Base-by-base conservation (phyloP, 2,888 invertebrate genomes). In the Lordiphosa andalusiaca region DNA sequence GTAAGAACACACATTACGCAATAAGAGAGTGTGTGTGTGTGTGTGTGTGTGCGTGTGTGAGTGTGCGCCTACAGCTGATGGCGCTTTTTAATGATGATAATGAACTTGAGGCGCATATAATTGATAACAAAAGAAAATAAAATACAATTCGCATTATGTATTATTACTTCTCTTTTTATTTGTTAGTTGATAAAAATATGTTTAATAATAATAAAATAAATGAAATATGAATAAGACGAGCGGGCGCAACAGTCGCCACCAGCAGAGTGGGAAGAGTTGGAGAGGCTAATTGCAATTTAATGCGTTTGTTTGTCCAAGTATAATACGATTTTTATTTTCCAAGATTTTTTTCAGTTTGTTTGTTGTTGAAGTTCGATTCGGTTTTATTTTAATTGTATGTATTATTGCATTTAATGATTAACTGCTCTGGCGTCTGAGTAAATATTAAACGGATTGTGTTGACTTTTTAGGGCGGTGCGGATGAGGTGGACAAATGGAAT, bases 121-220 rank as follows among this genome's bases (percentile, higher is more conserved):
- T 68, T 76, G 78, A 83, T 76, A 76, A 83, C 64, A 73, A 76
- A 73, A 69, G 69, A 53, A 64, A 76, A 73, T 69, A 54, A 69
- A 65, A 61, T 51, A 33, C 16, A 33, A 30, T 30, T 30, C 30
- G 48, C 51, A 68, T 72, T 59, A 55, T 67, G 30, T 53, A 40
- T 49, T 51, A 51, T 55, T 42, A 40, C 47, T 60, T 40, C 49
- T 54, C 39, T 53, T 50, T 65, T 50, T 63, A 52, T 57, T 58
- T 53, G 53, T 67, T 52, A 63, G 67, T 53, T 63, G 41, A 61
- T 64, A 56, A 47, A 36, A 47, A 36, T 47, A 47, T 44, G 30
- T 55, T 50, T 63, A 55, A 63, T 68, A 73, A 66, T 71, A 67
- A 64, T 72, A 61, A 61, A 19, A 19, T 19, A 19, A 19, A 19